Evolutionary conservation across 2,113 vertebrate genomes (phyloP).

Genomic region (Channa argus): DNA sequence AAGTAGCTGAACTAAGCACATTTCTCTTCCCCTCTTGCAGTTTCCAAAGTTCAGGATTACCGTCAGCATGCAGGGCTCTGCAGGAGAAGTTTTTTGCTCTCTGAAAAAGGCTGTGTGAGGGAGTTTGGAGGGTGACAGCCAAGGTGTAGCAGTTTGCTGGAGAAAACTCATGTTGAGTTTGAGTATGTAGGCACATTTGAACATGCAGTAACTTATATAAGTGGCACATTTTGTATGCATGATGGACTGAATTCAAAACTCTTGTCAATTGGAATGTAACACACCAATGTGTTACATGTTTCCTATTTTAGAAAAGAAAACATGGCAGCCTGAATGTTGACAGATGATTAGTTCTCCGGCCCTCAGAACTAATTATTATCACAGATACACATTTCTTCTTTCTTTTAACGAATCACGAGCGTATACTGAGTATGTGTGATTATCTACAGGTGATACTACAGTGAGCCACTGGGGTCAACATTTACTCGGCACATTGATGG

Average conservation of each 20-base stretch:
- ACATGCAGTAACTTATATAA: constrained; percentile 65
- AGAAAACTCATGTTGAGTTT: constrained; percentile 71
- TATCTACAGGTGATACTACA: constrained; percentile 69
- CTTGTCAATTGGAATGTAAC: constrained; percentile 49
- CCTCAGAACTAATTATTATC: constrained; percentile 3
- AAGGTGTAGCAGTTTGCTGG: constrained; percentile 70
- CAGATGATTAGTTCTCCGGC: not conserved
- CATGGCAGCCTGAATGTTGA: not conserved
- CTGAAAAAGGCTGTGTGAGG: constrained; percentile 60
- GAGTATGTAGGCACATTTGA: constrained; percentile 69
- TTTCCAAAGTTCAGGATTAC: constrained; percentile 84
- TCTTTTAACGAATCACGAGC: constrained; percentile 38
- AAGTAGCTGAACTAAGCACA: constrained; percentile 87
- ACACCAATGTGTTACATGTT: constrained; percentile 34
- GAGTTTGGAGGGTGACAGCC: constrained; percentile 72
- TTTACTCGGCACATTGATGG: constrained; percentile 69
- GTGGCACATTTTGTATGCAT: constrained; percentile 67
- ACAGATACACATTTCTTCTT: not conserved
- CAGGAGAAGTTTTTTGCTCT: constrained; percentile 77
- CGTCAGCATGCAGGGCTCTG: constrained; percentile 75
- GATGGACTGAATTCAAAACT: constrained; percentile 59
- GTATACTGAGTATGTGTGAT: constrained; percentile 24
- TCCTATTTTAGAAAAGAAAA: constrained; percentile 25
- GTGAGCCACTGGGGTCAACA: constrained; percentile 35
- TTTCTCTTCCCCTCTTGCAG: constrained; percentile 81